Base-by-base conservation (phyloP, 1,140 invertebrate genomes). In the Atta colombica region DNA sequence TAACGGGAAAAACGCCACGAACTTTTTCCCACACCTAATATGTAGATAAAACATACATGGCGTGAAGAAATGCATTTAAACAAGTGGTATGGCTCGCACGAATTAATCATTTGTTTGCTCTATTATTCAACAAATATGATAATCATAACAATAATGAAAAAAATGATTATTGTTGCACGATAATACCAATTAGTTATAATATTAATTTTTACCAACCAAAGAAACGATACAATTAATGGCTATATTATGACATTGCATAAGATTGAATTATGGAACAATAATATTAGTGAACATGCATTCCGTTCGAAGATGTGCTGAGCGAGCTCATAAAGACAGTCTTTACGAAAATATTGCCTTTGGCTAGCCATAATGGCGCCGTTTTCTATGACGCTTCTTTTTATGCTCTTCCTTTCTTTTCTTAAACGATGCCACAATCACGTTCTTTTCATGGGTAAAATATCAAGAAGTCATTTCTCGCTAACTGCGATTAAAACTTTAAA, bases 271-370 rank as follows among this genome's bases (percentile, higher is more conserved):
- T 25, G 69, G 25, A 31, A 35, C 39, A 60, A 60, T 28, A 28
- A 84, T 75, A 63, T 84, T 84, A 84, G 72, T 35, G 45, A 84
- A 63, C 53, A 61, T 45, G 16, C 55, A 61, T 35, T 16, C 1
- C 8, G 51, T 39, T 72, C 4, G 39, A 25, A 60, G 4, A 72
- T 31, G 25, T 10, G 12, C 18, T 39, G 28, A 14, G 10, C 25
- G 39, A 51, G 25, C 35, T 53, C 69, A 75, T 84, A 31, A 61
- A 84, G 18, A 31, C 4, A 31, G 14, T 61, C 0, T 63, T 61
- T 84, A 61, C 69, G 39, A 84, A 75, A 75, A 21, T 28, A 82
- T 82, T 74, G 68, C 66, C 55, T 28, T 84, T 75, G 55, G 55
- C 53, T 39, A 61, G 55, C 7, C 35, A 49, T 51, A 53, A 74